Conservation (phyloP, 2,113 vertebrate genomes). For the Grantiella picta region DNA sequence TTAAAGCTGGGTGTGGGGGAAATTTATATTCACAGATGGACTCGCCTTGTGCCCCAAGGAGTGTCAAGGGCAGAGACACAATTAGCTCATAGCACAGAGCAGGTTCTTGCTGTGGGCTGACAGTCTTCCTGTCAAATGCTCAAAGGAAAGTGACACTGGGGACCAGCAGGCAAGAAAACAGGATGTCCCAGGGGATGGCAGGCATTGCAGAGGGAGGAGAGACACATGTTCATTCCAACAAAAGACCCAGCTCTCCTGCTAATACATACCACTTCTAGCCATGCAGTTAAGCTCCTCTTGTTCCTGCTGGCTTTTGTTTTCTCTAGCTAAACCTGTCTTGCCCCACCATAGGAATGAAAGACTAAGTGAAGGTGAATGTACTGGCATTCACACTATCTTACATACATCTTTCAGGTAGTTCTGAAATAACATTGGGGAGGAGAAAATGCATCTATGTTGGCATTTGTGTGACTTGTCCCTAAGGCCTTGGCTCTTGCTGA, state of each 20-base stretch:
- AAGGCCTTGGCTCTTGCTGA: not conserved
- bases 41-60: not conserved
- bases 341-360: not conserved
- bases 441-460: not conserved
- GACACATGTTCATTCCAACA: not conserved
- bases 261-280: not conserved
- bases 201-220: not conserved
- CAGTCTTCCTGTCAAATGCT: not conserved
- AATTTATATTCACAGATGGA: not conserved
- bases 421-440: not conserved
- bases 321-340: not conserved
- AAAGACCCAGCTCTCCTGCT: not conserved
- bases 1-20: not conserved
- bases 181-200: fast-evolving
- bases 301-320: not conserved
- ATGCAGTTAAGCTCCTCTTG: not conserved
- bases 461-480: not conserved
- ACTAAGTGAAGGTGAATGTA: not conserved
- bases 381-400: not conserved
- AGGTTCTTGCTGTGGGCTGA: not conserved
- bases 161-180: not conserved
- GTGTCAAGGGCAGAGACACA: not conserved
- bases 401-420: not conserved
- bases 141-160: not conserved
- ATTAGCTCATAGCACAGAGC: not conserved